These are phyloP conservation scores for Hololepta plana DNA, from an alignment of 2,888 invertebrate species.

Conservation along the genomic window DNA sequence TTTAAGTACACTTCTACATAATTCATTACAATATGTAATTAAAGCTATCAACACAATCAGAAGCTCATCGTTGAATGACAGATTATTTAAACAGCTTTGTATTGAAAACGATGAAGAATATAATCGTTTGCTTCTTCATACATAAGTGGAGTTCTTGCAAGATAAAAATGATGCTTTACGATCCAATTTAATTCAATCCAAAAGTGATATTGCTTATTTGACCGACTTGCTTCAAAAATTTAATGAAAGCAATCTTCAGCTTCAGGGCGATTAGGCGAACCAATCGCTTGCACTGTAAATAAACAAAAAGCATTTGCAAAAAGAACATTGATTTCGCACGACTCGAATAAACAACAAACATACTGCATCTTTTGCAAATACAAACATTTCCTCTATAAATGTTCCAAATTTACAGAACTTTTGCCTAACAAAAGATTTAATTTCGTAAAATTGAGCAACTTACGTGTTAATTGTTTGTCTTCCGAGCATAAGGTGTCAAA, in stretches of 20 bases:
- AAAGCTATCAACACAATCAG: conserved; percentile 10
- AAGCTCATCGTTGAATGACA: not conserved
- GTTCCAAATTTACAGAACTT: too few species aligned
- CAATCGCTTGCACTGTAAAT: too few species aligned
- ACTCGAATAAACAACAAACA: too few species aligned
- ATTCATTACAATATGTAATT: conserved; percentile 2
- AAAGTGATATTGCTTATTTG: conserved; percentile 1
- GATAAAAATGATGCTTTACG: conserved; percentile 1
- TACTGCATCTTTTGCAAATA: too few species aligned
- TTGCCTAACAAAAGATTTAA: too few species aligned
- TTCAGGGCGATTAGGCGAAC: too few species aligned
- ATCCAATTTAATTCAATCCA: not conserved
- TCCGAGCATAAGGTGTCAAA: too few species aligned
- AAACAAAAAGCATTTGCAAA: too few species aligned
- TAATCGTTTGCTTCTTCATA: conserved; percentile 6
- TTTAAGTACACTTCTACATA: conserved; percentile 3
- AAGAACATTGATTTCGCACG: too few species aligned
- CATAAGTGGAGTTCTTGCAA: conserved; percentile 4
- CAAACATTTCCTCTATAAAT: too few species aligned
- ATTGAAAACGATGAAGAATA: conserved; percentile 10
- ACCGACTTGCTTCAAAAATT: not conserved
- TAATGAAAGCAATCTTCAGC: not conserved
- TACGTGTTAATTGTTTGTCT: too few species aligned
- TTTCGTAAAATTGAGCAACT: too few species aligned
- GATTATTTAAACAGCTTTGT: conserved; percentile 2